Evolutionary conservation across 2,113 vertebrate genomes (phyloP).

Genomic region (Cryptomyrus ogoouensis): DNA sequence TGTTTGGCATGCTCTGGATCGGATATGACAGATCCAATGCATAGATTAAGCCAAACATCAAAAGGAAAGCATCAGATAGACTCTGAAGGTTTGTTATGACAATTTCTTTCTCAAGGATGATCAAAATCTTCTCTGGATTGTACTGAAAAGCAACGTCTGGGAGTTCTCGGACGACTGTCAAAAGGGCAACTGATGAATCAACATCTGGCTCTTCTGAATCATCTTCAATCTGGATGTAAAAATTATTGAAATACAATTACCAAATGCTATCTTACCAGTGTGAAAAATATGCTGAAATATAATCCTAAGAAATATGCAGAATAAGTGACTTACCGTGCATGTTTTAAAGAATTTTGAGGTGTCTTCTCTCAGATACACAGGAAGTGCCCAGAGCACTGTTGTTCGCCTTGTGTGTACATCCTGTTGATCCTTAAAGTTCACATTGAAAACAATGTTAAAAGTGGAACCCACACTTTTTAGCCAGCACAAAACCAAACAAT

Average conservation of each 20-base stretch:
- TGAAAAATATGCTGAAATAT: neutral
- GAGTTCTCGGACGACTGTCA: neutral
- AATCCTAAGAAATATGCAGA: neutral
- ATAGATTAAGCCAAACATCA: neutral
- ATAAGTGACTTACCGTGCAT: neutral
- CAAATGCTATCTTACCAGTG: neutral
- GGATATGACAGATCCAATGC: neutral
- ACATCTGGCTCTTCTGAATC: neutral
- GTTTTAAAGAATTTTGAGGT: too few relatives aligned
- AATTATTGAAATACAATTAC: neutral
- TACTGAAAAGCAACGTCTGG: neutral
- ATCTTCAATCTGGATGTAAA: neutral
- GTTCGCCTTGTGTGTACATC: too few relatives aligned
- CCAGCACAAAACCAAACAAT: too few relatives aligned
- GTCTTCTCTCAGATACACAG: too few relatives aligned
- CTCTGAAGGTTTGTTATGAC: neutral
- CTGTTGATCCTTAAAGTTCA: too few relatives aligned
- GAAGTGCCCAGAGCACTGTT: too few relatives aligned
- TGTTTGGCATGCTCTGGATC: too few relatives aligned
- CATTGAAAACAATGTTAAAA: too few relatives aligned
- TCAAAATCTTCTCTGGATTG: neutral
- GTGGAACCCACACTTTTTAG: too few relatives aligned
- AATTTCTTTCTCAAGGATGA: neutral
- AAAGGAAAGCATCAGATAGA: neutral
- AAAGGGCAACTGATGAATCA: neutral